phyloP scores from a whole-genome alignment of 2,888 invertebrate species.

The Sphinx pinastri region DNA sequence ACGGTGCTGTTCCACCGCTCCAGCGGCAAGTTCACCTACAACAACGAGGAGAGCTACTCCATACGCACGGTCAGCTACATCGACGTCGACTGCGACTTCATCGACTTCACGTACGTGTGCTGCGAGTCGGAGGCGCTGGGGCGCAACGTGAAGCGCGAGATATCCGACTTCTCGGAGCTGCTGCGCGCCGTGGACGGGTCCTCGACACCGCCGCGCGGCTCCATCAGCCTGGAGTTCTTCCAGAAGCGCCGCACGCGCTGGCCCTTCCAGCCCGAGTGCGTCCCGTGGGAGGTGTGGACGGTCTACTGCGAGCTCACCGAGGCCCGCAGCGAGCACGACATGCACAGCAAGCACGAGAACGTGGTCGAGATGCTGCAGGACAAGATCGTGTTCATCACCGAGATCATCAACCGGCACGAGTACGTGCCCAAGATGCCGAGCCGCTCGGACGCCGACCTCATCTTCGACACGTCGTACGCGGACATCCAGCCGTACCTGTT shows the following conservation, averaged over 20 bases:
- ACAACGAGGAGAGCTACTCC: constrained; percentile 96
- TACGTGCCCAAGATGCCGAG: constrained; percentile 98
- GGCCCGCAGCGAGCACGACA: constrained; percentile 93
- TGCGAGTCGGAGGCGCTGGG: constrained; percentile 93
- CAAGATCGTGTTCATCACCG: constrained; percentile 96
- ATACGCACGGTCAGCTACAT: constrained; percentile 97
- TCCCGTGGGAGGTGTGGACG: constrained; percentile 99
- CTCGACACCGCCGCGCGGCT: constrained; percentile 86
- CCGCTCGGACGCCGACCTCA: constrained; percentile 94
- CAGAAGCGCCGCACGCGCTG: constrained; percentile 95
- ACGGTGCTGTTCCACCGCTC: constrained; percentile 95
- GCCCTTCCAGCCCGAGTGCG: constrained; percentile 95
- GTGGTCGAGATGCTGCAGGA: constrained; percentile 95
- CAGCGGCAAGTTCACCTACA: constrained; percentile 96
- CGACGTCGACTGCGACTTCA: constrained; percentile 98
- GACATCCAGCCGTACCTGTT: constrained; percentile 99
- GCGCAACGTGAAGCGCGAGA: constrained; percentile 88
- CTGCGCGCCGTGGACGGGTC: constrained; percentile 88
- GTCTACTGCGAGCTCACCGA: constrained; percentile 94
- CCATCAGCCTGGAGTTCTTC: constrained; percentile 97
- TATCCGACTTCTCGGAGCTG: constrained; percentile 90
- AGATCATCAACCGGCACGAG: constrained; percentile 97
- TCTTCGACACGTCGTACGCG: constrained; percentile 96
- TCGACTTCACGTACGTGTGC: constrained; percentile 98
- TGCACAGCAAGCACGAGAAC: constrained; percentile 93